Evolutionary conservation across 2,888 invertebrate species (phyloP).

Genomic region (Galerucella nymphaeae): DNA sequence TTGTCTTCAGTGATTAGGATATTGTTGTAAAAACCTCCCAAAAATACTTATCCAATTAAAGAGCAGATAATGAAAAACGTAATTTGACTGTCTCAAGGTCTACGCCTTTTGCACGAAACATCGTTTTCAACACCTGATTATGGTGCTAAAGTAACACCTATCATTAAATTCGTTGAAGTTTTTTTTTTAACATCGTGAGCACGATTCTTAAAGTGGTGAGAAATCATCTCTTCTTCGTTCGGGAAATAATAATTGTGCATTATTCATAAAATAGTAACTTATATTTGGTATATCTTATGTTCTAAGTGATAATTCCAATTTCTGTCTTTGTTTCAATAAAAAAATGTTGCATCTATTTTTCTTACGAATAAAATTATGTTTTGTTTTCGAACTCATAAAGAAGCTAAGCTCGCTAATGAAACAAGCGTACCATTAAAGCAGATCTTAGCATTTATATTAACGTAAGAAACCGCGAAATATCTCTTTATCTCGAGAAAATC

Average conservation of each 20-base stretch:
- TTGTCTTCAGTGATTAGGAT: no score
- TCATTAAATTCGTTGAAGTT: constrained; percentile 20
- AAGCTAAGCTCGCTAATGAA: constrained; percentile 20
- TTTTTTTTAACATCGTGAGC: neutral
- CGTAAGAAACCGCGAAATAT: constrained; percentile 48
- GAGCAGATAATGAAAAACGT: constrained; percentile 2
- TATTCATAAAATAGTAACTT: no score
- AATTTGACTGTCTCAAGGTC: constrained; percentile 28
- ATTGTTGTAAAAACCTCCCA: neutral
- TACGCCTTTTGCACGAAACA: constrained; percentile 30
- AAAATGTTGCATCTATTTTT: no score
- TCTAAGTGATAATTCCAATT: no score
- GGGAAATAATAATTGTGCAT: neutral
- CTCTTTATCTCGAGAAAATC: constrained; percentile 53
- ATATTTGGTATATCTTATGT: no score
- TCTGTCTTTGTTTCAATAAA: no score
- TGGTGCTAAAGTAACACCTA: constrained; percentile 15
- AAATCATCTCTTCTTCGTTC: neutral
- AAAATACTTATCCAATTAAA: constrained; percentile 4
- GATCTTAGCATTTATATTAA: constrained; percentile 57
- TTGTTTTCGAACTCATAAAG: neutral
- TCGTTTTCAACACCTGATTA: constrained; percentile 33
- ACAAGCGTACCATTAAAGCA: constrained; percentile 35
- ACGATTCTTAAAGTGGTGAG: constrained; percentile 7
- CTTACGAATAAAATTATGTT: no score